These are phyloP conservation scores for Ciconia stormi DNA, from an alignment of 2,113 vertebrate genomes.

Conservation along the genomic window DNA sequence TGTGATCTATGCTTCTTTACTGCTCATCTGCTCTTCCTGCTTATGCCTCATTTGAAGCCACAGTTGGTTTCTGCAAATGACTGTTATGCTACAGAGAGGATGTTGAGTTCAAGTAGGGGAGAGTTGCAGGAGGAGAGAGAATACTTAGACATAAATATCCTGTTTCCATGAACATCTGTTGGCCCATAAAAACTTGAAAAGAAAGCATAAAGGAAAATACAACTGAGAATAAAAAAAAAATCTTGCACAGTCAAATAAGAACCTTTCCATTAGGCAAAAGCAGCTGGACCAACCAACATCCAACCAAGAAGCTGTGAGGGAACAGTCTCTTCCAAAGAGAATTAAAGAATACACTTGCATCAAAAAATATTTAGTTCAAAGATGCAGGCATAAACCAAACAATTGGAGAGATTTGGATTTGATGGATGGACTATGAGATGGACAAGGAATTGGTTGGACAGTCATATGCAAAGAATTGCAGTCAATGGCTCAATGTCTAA, in stretches of 20 bases:
- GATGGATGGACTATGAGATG: not conserved
- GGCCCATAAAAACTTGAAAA: constrained; percentile 14
- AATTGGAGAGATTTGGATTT: not conserved
- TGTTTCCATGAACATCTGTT: not conserved
- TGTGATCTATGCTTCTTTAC: constrained; percentile 9
- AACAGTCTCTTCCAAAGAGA: not conserved
- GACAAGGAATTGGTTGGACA: not conserved
- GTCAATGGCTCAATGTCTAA: not conserved
- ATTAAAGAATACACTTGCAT: not conserved
- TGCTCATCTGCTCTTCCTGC: not conserved
- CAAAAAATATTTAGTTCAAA: not conserved
- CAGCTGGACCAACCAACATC: not conserved
- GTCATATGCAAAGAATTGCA: not conserved
- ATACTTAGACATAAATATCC: constrained; percentile 7
- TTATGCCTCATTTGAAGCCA: constrained; percentile 1
- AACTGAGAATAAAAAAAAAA: not conserved
- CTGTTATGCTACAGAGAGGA: not conserved
- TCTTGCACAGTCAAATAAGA: not conserved
- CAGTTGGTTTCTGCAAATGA: constrained; percentile 4
- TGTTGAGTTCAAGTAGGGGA: not conserved
- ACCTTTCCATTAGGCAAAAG: not conserved
- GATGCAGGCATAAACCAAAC: not conserved
- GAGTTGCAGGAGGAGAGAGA: constrained; percentile 4
- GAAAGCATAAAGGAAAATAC: not conserved
- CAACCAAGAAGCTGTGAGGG: not conserved